Percentiles rank a stretch among this genome's conserved stretches.
Evolutionary conservation across 2,888 invertebrate species (phyloP).

Genomic region (Plebejus argus): DNA sequence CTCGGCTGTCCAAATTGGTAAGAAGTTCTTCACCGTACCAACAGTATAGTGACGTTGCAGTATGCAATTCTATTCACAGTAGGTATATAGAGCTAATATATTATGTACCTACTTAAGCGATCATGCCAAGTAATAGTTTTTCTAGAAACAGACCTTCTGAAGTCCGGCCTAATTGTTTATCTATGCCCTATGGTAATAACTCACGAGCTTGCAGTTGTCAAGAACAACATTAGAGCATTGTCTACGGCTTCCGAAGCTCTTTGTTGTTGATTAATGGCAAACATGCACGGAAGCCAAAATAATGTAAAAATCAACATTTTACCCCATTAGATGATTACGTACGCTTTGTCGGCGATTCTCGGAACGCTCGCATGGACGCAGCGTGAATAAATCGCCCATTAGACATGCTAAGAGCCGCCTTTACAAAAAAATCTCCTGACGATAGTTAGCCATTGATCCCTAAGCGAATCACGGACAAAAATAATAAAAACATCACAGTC

Average conservation of each 20-base stretch:
- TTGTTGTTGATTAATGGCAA: constrained; percentile 68
- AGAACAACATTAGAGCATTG: constrained; percentile 24
- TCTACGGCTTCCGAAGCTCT: constrained; percentile 47
- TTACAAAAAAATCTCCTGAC: constrained; percentile 66
- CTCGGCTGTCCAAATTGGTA: neutral
- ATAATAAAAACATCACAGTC: constrained; percentile 81
- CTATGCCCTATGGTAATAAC: constrained; percentile 1
- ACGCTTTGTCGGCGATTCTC: constrained; percentile 70
- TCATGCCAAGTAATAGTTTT: neutral
- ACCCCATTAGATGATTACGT: constrained; percentile 72
- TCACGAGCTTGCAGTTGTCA: constrained; percentile 8
- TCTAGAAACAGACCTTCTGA: neutral
- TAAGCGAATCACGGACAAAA: constrained; percentile 73
- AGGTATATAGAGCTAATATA: too few species aligned
- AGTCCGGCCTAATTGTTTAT: constrained; percentile 7
- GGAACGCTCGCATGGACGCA: constrained; percentile 48
- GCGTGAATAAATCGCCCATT: constrained; percentile 57
- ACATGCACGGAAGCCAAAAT: constrained; percentile 74
- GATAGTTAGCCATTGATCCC: constrained; percentile 64
- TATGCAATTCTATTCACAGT: too few species aligned
- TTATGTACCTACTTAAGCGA: neutral
- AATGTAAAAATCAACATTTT: constrained; percentile 70
- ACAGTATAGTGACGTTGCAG: neutral
- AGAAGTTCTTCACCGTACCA: neutral
- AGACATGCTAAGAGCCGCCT: constrained; percentile 62